Evolutionary conservation across 2,113 vertebrate genomes (phyloP).

Genomic region (Brachyhypopomus occidentalis): DNA sequence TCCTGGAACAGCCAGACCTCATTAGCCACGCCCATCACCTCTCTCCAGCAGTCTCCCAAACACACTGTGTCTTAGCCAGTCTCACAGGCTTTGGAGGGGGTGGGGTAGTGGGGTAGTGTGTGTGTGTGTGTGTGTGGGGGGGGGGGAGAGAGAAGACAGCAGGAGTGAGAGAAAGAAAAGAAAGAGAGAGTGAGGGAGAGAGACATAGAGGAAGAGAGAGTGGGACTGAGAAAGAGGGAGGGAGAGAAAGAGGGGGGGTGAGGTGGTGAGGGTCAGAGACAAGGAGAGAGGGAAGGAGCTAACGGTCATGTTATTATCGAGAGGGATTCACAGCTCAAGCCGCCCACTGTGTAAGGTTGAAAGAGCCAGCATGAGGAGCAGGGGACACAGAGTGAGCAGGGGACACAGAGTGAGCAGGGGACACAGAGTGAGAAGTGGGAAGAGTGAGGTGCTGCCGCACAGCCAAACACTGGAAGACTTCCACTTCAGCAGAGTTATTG

Average conservation of each 20-base stretch:
- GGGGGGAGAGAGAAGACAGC: neutral
- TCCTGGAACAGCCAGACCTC: conserved; percentile 57
- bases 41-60: conserved; percentile 10
- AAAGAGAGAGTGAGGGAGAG: neutral
- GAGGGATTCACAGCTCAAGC: too few relatives aligned
- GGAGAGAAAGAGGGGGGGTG: too few relatives aligned
- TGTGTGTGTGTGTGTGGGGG: conserved; percentile 1
- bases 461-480: neutral
- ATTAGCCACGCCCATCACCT: conserved; percentile 59
- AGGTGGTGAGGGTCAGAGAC: neutral
- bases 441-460: neutral
- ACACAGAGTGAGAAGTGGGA: too few relatives aligned
- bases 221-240: neutral
- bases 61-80: conserved; percentile 4
- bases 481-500: neutral
- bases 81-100: conserved; percentile 24
- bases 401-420: too few relatives aligned
- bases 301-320: neutral
- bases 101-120: too few relatives aligned
- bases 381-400: neutral
- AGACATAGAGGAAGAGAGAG: neutral
- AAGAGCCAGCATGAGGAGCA: neutral
- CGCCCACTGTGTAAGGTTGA: neutral
- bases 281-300: neutral
- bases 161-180: neutral